A percentile compares a stretch with the other conserved stretches of the same genome.
Conservation (phyloP, 1,140 invertebrate species). For the Aphaenogaster floridana region DNA sequence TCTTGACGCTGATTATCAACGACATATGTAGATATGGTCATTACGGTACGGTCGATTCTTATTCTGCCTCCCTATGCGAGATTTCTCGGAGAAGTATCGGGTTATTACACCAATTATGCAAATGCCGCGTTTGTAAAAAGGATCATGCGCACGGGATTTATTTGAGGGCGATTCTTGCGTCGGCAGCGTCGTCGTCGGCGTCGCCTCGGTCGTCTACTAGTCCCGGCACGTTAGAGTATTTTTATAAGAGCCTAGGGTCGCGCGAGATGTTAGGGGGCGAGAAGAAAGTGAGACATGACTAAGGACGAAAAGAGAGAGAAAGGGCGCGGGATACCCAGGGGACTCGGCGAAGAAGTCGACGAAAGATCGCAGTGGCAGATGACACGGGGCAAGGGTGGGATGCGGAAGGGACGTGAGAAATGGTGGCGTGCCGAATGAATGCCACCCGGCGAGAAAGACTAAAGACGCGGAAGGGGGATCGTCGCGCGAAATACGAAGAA, state of each 20-base stretch:
- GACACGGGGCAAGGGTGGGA: conserved; percentile 39
- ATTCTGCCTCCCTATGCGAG: conserved; percentile 31
- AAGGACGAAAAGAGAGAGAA: conserved; percentile 38
- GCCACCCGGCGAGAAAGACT: conserved; percentile 43
- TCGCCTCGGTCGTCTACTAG: conserved; percentile 62
- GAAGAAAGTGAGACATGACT: conserved; percentile 50
- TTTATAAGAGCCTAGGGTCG: conserved; percentile 63
- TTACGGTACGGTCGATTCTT: conserved; percentile 14
- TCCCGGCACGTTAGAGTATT: conserved; percentile 79
- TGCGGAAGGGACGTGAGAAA: conserved; percentile 63
- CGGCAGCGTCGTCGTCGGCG: conserved; percentile 58
- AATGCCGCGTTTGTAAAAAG: conserved; percentile 76
- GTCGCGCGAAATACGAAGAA: conserved; percentile 2
- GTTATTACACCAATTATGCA: conserved; percentile 80
- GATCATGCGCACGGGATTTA: conserved; percentile 79
- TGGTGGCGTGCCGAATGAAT: conserved; percentile 54
- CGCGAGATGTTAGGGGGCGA: conserved; percentile 49
- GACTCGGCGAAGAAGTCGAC: conserved; percentile 35
- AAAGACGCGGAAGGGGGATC: not conserved
- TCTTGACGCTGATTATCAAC: not conserved
- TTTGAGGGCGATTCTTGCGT: conserved; percentile 64
- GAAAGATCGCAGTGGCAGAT: conserved; percentile 36
- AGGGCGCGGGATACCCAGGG: not conserved
- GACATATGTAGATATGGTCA: not conserved
- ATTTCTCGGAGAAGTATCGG: conserved; percentile 70